Base-by-base conservation (phyloP, 2,797 vertebrate genomes). In the Ctenopoma multispine region DNA sequence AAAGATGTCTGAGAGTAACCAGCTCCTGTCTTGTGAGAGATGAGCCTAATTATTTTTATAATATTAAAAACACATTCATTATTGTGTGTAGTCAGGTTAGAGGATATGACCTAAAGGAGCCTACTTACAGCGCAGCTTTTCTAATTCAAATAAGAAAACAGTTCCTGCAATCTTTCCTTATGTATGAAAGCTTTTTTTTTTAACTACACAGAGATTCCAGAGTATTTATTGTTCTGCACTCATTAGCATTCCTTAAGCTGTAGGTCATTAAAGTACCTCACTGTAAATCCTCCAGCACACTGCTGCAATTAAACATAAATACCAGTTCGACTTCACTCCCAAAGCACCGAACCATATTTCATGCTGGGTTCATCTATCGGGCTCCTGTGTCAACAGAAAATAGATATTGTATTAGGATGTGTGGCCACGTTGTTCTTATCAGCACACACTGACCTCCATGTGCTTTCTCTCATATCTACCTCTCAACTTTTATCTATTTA, bases 271-370 rank as follows among this genome's bases (percentile, higher is more conserved):
- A 74, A 81, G 75, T 24, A 63, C 75, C 63, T 83, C 69, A 79
- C 36, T 1, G 36, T 71, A 48, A 73, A 82, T 86, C 73, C 80
- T 71, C 58, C 23, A 71, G 75, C 48, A 56, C 71, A 4, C 23
- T 80, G 69, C 75, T 21, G 69, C 79, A 89, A 89, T 92, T 90
- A 89, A 80, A 85, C 50, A 72, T 63, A 72, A 89, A 84, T 62
- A 81, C 63, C 46, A 36, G 77, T 70, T 89, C 53, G 44, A 87
- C 85, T 75, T 64, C 61, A 14, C 48, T 60, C 76, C 77, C 70
- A 13, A n/a, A 68, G 73, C 79, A 73, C 48, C 0, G 15, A 82
- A 70, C 65, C 47, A 66, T 78, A 72, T 81, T 81, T 90, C 83
- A 90, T 73, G 76, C 72, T 51, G 36, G 21, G 55, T 74, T 85